phyloP scores from a whole-genome alignment of 2,113 vertebrate species.

The Ameiurus melas region DNA sequence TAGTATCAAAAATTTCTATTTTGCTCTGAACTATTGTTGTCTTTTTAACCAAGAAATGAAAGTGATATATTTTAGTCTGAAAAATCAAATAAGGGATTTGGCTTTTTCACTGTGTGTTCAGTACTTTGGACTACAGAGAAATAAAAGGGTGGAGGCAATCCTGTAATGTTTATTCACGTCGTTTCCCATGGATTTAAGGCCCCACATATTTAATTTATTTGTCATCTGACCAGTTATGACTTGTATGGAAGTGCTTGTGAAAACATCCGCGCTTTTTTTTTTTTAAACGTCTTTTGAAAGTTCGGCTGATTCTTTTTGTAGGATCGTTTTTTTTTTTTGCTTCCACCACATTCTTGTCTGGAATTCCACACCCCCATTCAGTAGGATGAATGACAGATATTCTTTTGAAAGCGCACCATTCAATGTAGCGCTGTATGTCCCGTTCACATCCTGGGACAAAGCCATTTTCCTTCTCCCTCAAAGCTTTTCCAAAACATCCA shows the following conservation, averaged over 20 bases:
- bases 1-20: not conserved
- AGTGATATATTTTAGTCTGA: not conserved
- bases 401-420: constrained; percentile 41
- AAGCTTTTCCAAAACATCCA: constrained; percentile 37
- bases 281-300: not conserved
- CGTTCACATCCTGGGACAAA: constrained; percentile 41
- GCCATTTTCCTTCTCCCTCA: constrained; percentile 35
- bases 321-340: constrained; percentile 42
- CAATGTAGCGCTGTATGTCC: constrained; percentile 20
- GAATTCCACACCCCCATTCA: constrained; percentile 41
- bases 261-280: constrained; percentile 4
- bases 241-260: constrained; percentile 17
- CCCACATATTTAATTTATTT: not conserved
- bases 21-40: not conserved
- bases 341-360: constrained; percentile 21
- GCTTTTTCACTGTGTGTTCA: not conserved
- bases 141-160: not conserved
- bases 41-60: not conserved
- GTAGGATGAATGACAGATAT: constrained; percentile 30
- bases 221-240: not conserved
- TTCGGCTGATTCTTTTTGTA: constrained; percentile 26
- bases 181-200: not conserved
- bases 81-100: not conserved
- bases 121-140: not conserved
- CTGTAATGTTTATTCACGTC: not conserved